Percentiles rank a stretch among this genome's conserved stretches.
These are phyloP conservation scores for Protomyctophum bolini DNA, from an alignment of 2,113 vertebrate species.

Conservation along the genomic window DNA sequence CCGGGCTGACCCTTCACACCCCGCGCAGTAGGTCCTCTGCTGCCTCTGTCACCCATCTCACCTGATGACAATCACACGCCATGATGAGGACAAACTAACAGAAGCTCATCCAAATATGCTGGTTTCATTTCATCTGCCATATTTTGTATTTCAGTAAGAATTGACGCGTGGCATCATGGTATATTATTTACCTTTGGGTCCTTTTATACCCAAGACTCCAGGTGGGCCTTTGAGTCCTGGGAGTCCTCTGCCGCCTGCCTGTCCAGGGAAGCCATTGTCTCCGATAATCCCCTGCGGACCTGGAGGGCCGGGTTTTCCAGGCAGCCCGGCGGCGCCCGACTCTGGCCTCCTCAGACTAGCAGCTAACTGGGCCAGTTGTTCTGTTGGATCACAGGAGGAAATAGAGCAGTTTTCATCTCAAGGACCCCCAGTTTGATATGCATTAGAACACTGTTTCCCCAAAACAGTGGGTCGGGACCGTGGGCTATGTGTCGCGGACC, in stretches of 20 bases:
- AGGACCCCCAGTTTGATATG: too few species aligned
- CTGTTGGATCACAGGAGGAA: constrained; percentile 73
- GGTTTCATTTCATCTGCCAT: too few species aligned
- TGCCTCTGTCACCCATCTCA: constrained; percentile 93
- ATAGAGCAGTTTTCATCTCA: background rate
- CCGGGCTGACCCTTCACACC: constrained; percentile 91
- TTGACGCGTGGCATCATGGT: background rate
- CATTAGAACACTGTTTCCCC: too few species aligned
- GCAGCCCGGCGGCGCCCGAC: constrained; percentile 88
- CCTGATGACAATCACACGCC: constrained; percentile 75
- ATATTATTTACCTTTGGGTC: constrained; percentile 88
- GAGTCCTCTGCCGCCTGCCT: constrained; percentile 89
- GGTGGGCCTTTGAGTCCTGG: constrained; percentile 94
- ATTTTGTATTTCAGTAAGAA: background rate
- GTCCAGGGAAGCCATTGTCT: constrained; percentile 93
- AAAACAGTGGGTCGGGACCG: too few species aligned
- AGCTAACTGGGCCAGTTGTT: constrained; percentile 93
- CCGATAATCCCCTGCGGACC: constrained; percentile 87
- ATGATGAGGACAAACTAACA: background rate
- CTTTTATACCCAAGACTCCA: constrained; percentile 86
- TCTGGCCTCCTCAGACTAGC: constrained; percentile 93
- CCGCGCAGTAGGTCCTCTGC: constrained; percentile 87
- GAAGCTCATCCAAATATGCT: background rate
- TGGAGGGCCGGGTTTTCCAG: constrained; percentile 89
- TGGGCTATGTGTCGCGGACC: too few species aligned